Conservation (phyloP, 2,888 invertebrate genomes). For the Pollenia labialis region DNA sequence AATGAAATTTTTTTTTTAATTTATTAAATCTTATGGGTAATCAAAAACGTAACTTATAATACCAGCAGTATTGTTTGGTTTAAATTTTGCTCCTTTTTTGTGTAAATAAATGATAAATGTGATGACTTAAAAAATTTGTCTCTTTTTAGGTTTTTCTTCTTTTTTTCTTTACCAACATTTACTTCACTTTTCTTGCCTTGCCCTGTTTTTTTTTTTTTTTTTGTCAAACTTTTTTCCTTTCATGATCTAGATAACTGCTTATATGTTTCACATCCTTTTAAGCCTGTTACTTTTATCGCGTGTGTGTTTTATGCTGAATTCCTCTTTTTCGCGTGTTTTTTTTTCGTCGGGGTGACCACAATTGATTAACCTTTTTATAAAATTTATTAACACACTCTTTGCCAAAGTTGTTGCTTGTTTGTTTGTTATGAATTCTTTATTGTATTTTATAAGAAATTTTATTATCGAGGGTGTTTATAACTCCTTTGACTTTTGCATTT, state of each 20-base stretch:
- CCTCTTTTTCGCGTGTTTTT: conserved; percentile 8
- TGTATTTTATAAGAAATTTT: conserved; percentile 48
- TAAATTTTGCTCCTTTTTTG: neutral
- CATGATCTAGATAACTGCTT: conserved; percentile 72
- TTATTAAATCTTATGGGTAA: conserved; percentile 57
- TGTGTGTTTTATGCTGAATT: conserved; percentile 42
- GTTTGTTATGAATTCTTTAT: conserved; percentile 40
- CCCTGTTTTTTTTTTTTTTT: neutral
- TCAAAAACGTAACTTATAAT: conserved; percentile 59
- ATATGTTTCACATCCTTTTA: conserved; percentile 60
- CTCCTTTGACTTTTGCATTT: conserved; percentile 41
- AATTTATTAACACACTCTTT: conserved; percentile 71
- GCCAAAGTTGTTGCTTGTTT: conserved; percentile 47
- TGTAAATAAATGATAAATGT: conserved; percentile 71
- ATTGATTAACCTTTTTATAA: conserved; percentile 73
- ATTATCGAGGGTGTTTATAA: conserved; percentile 69
- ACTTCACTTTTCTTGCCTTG: neutral
- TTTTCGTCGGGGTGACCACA: conserved; percentile 63
- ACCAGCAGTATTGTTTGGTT: conserved; percentile 17
- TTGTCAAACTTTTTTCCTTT: neutral
- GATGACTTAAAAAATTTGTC: conserved; percentile 73
- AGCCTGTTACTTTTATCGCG: neutral
- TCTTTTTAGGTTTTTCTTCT: conserved; percentile 45
- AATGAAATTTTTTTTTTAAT: conserved; percentile 8
- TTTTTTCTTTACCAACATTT: neutral